Conservation (phyloP, 2,888 invertebrate genomes). For the Poecilus cupreus region DNA sequence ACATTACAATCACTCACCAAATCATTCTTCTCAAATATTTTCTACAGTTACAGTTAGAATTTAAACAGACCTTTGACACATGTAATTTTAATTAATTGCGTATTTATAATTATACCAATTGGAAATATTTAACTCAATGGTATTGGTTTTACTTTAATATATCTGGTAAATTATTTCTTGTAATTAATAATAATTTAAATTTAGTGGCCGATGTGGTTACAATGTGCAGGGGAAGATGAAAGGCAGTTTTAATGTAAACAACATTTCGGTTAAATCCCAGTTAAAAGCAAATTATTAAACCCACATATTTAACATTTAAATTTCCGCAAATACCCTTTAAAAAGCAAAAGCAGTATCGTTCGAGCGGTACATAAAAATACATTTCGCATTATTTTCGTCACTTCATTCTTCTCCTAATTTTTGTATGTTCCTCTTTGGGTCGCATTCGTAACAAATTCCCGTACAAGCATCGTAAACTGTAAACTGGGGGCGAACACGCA, state of each 20-base stretch:
- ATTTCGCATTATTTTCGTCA: conserved; percentile 28
- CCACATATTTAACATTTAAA: conserved; percentile 19
- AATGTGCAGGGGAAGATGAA: neutral
- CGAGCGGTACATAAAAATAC: conserved; percentile 15
- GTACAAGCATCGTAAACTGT: conserved; percentile 32
- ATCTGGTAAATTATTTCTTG: no score
- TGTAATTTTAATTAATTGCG: no score
- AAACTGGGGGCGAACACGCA: conserved; percentile 27
- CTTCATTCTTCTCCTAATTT: conserved; percentile 37
- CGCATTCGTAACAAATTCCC: conserved; percentile 32
- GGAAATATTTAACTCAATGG: no score
- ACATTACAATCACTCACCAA: no score
- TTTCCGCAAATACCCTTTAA: neutral
- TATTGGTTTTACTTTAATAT: no score
- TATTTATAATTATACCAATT: no score
- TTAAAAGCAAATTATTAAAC: conserved; percentile 4
- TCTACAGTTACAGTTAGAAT: no score
- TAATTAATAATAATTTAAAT: no score
- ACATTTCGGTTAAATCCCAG: neutral
- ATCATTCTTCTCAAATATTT: no score
- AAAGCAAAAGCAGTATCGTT: conserved; percentile 21
- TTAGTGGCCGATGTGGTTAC: neutral
- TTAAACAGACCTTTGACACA: no score
- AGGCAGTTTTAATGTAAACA: neutral
- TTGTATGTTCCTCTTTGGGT: conserved; percentile 21